These are phyloP conservation scores for Tenthredo amoena DNA, from an alignment of 2,888 invertebrate species.

Conservation along the genomic window DNA sequence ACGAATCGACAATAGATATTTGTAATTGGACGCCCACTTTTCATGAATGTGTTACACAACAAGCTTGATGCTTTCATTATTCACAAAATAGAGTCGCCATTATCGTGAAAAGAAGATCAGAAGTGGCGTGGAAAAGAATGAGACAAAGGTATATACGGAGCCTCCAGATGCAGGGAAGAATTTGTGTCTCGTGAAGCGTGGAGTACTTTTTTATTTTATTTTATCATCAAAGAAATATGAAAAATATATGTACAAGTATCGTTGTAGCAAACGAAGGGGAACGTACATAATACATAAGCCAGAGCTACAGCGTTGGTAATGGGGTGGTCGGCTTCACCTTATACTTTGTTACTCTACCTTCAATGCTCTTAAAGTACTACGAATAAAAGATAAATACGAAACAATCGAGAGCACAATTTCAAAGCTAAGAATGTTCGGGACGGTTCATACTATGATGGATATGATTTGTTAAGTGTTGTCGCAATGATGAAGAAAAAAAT, in stretches of 20 bases:
- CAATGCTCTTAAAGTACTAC: neutral
- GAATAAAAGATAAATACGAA: neutral
- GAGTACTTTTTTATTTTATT: neutral
- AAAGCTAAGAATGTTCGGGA: neutral
- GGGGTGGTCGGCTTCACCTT: neutral
- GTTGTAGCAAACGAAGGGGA: neutral
- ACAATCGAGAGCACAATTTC: neutral
- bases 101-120: slow-evolving; percentile 27
- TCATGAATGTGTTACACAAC: slow-evolving; percentile 19
- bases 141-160: neutral
- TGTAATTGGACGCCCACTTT: slow-evolving; percentile 22
- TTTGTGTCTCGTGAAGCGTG: slow-evolving; percentile 36
- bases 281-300: slow-evolving; percentile 11
- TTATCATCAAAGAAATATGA: neutral
- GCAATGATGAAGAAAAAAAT: neutral
- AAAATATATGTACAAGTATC: slow-evolving; percentile 28
- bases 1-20: slow-evolving; percentile 43
- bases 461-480: neutral
- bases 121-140: slow-evolving; percentile 23
- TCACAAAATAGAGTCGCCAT: neutral
- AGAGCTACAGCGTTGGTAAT: slow-evolving; percentile 5
- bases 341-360: neutral
- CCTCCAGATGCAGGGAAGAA: slow-evolving; percentile 39
- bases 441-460: too few relatives aligned
- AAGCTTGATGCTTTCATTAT: neutral